Percentiles rank a stretch among this genome's conserved stretches.
Conservation (phyloP, 1,140 invertebrate genomes). For the Aplysia californica region DNA sequence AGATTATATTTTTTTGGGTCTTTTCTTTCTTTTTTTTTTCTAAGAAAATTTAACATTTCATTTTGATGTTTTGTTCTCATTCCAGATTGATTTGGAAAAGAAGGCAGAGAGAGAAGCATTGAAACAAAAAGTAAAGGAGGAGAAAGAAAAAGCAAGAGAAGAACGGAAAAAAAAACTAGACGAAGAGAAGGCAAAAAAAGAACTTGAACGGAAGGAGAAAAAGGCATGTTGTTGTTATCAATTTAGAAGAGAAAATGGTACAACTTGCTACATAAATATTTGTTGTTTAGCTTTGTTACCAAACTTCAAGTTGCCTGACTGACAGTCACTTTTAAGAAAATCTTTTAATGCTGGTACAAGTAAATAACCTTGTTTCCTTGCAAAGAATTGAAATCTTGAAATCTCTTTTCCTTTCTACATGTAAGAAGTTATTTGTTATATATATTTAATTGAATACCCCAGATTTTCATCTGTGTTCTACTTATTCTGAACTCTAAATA, state of each 20-base stretch:
- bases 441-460: no score
- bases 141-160: neutral
- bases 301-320: neutral
- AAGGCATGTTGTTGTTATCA: slow-evolving; percentile 19
- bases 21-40: no score
- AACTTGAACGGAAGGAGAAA: slow-evolving; percentile 12
- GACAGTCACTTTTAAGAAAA: neutral
- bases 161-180: slow-evolving; percentile 24
- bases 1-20: no score
- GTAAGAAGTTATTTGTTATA: no score
- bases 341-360: neutral
- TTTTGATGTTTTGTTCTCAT: neutral
- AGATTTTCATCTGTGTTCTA: no score
- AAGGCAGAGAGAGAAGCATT: neutral
- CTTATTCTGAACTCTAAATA: no score
- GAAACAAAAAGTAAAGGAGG: neutral
- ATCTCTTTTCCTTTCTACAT: no score
- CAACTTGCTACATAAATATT: no score
- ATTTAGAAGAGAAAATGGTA: no score
- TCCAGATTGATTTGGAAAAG: slow-evolving; percentile 10
- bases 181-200: slow-evolving; percentile 26
- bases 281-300: neutral
- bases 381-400: no score
- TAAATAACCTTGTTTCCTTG: neutral
- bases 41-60: neutral